A percentile compares a stretch with the other conserved stretches of the same genome.
These are phyloP conservation scores for Eulacestoma nigropectus DNA, from an alignment of 2,113 vertebrate species.

Conservation along the genomic window DNA sequence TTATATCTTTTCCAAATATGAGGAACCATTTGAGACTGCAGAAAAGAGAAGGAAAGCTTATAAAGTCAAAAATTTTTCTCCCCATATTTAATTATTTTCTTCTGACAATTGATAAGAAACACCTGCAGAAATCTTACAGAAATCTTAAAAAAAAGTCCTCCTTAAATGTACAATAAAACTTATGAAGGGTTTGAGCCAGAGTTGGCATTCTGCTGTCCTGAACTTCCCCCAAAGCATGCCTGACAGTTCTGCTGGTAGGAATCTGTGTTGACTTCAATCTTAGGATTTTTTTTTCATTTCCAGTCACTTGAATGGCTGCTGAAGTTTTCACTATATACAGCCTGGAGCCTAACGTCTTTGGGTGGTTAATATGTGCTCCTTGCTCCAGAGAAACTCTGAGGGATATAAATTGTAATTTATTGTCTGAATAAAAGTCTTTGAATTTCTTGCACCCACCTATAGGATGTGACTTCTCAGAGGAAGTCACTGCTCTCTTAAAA, in stretches of 20 bases:
- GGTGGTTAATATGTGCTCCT: neutral
- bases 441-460: neutral
- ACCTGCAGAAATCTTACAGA: neutral
- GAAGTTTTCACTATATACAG: neutral
- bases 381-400: neutral
- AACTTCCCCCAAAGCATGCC: neutral
- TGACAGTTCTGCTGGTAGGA: neutral
- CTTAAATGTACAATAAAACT: neutral
- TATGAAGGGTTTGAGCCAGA: neutral
- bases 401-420: neutral
- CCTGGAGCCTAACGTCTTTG: neutral
- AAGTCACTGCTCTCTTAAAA: neutral
- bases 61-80: neutral
- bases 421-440: neutral
- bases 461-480: neutral
- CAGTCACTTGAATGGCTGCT: neutral
- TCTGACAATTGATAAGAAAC: neutral
- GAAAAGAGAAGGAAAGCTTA: neutral
- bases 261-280: neutral
- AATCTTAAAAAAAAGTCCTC: neutral
- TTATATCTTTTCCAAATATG: neutral
- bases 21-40: neutral
- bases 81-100: neutral
- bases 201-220: neutral
- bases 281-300: fast-evolving